These are phyloP conservation scores for Pissodes strobi DNA, from an alignment of 1,140 invertebrate genomes.

Conservation along the genomic window DNA sequence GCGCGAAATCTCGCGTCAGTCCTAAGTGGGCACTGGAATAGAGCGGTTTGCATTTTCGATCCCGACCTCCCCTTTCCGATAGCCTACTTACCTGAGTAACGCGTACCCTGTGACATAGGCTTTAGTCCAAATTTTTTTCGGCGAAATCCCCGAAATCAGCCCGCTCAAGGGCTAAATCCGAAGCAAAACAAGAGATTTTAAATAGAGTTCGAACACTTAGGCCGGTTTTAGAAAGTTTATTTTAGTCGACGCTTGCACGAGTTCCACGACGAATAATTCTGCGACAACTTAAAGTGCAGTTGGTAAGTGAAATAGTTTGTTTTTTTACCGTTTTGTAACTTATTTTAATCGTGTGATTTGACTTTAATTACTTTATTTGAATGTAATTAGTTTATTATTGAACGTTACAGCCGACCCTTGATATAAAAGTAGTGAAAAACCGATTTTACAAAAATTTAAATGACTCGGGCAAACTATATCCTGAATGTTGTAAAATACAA, in stretches of 20 bases:
- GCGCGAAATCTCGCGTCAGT: constrained; percentile 29
- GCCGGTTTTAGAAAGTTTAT: constrained; percentile 30
- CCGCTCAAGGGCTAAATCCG: neutral
- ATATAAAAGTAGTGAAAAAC: too few relatives aligned
- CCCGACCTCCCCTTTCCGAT: constrained; percentile 33
- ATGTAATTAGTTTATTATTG: too few relatives aligned
- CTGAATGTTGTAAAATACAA: too few relatives aligned
- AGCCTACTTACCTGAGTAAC: constrained; percentile 31
- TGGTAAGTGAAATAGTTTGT: constrained; percentile 17
- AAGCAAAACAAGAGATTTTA: too few relatives aligned
- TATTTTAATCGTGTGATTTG: constrained; percentile 5
- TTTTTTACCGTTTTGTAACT: constrained; percentile 1
- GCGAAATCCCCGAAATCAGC: neutral
- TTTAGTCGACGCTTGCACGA: constrained; percentile 8
- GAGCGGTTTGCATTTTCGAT: constrained; percentile 31
- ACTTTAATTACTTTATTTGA: too few relatives aligned
- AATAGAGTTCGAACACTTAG: constrained; percentile 2
- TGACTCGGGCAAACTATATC: too few relatives aligned
- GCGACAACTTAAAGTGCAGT: constrained; percentile 13
- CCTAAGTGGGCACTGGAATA: constrained; percentile 33
- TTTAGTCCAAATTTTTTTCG: constrained; percentile 1
- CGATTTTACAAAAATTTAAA: too few relatives aligned
- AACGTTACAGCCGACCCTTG: too few relatives aligned
- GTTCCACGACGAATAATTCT: constrained; percentile 17
- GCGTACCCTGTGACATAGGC: constrained; percentile 14